Evolutionary conservation across 2,888 invertebrate species (phyloP), one percentile per base, ranked within the genome.

Genomic region (Idaea straminata): DNA sequence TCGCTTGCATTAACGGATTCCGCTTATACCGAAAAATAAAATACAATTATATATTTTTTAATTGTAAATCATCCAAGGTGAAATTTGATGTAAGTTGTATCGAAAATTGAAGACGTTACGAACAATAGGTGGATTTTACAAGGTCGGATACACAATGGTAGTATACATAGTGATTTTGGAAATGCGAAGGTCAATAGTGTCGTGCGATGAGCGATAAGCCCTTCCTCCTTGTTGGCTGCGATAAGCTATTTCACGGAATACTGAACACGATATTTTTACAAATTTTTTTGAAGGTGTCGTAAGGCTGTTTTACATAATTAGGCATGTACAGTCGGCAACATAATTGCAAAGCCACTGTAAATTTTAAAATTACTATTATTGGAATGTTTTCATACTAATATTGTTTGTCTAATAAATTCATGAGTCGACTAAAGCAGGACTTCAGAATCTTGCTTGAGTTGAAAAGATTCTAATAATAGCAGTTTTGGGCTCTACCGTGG

Each of bases 61-160:
- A 84, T 82, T 78, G 78, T 80, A 83, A 83, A 85, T 86, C 83
- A 85, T 83, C 76, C 88, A 90, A 89, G 90, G 89, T 85, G 82
- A 88, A 88, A 85, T 86, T 85, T 82, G 79, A 82, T 85, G 84
- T 85, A 85, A 83, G 79, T 73, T 35, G 61, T 69, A 78, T 79
- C 84, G 73, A 87, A 88, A 86, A 86, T 85, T 86, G 78, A 86
- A 85, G 85, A 85, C 13, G 59, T 76, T 70, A 72, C 76, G 72
- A 84, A 87, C 86, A 87, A 87, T 87, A 77, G 84, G 65, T 74
- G 72, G 76, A 70, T 66, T 71, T 65, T 67, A 71, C 83, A 85
- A 85, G 86, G 87, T 77, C 83, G 71, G 57, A 63, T 67, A 80
- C 77, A 89, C 90, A 90, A 89, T 89, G 80, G 88, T 75, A 79